These are phyloP conservation scores for Apantesis nais DNA, from an alignment of 2,888 invertebrate genomes.

Conservation along the genomic window DNA sequence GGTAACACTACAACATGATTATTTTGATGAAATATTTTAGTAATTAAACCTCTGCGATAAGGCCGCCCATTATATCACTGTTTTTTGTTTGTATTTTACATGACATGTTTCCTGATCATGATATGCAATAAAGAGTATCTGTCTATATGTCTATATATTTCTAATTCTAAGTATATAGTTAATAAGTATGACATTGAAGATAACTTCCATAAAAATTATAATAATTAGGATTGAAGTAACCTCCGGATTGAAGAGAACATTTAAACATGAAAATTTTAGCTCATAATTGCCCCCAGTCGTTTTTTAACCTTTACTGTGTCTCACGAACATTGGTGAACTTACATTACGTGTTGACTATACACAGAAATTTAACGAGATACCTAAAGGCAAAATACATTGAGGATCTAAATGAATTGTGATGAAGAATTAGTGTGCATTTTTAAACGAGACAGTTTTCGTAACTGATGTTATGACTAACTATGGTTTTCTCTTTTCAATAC, in stretches of 20 bases:
- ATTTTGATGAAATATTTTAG: no score
- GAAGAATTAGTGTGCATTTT: neutral
- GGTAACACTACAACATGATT: no score
- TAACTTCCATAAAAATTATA: slow-evolving; percentile 13
- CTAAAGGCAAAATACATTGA: neutral
- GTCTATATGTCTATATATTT: neutral
- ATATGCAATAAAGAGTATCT: no score
- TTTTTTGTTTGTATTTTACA: no score
- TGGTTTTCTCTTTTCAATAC: neutral
- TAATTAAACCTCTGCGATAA: no score
- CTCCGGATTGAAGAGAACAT: slow-evolving; percentile 13
- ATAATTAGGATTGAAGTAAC: slow-evolving; percentile 16
- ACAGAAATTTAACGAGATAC: neutral
- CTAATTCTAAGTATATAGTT: neutral
- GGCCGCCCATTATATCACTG: no score
- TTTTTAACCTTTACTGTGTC: slow-evolving; percentile 17
- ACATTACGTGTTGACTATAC: neutral
- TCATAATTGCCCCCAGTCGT: slow-evolving; percentile 22
- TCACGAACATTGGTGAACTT: slow-evolving; percentile 20
- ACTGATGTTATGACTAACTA: neutral
- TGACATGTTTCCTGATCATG: no score
- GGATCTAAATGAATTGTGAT: no score
- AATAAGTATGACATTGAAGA: slow-evolving; percentile 13
- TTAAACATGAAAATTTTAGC: slow-evolving; percentile 20
- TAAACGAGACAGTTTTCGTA: neutral